Percentiles rank a stretch among this genome's conserved stretches.
phyloP scores from a whole-genome alignment of 1,140 invertebrate species.

The Grapholita molesta region DNA sequence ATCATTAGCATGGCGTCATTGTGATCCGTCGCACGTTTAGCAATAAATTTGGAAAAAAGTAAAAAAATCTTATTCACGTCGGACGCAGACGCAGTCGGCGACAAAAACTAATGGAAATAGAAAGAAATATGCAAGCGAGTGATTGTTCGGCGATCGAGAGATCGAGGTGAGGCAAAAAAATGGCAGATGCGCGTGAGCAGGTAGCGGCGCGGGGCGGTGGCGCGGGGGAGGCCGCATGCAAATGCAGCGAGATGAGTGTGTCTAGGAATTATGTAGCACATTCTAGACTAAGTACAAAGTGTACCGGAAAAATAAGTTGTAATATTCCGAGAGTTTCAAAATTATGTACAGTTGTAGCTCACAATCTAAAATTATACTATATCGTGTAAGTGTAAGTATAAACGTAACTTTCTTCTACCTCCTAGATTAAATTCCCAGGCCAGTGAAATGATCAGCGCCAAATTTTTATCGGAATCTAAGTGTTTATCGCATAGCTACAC shows the following conservation, averaged over 20 bases:
- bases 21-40: constrained; percentile 25
- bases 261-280: constrained; percentile 10
- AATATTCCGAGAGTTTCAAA: too few species aligned
- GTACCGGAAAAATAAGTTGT: background rate
- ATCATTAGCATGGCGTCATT: constrained; percentile 17
- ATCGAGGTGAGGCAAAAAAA: constrained; percentile 39
- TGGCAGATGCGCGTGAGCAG: constrained; percentile 49
- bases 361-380: too few species aligned
- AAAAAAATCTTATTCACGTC: constrained; percentile 44
- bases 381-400: too few species aligned
- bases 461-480: too few species aligned
- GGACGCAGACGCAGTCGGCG: constrained; percentile 20
- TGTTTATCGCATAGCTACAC: too few species aligned
- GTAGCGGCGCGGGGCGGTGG: constrained; percentile 28
- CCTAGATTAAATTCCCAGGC: too few species aligned
- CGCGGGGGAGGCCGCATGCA: constrained; percentile 40
- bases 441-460: too few species aligned
- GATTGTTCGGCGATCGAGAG: constrained; percentile 38
- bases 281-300: background rate
- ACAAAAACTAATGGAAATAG: constrained; percentile 51
- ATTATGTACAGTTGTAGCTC: background rate
- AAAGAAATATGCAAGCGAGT: constrained; percentile 42
- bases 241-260: constrained; percentile 28
- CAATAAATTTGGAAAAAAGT: constrained; percentile 42
- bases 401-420: too few species aligned